Conservation (phyloP, 1,140 invertebrate genomes). For the Teleogryllus occipitalis region DNA sequence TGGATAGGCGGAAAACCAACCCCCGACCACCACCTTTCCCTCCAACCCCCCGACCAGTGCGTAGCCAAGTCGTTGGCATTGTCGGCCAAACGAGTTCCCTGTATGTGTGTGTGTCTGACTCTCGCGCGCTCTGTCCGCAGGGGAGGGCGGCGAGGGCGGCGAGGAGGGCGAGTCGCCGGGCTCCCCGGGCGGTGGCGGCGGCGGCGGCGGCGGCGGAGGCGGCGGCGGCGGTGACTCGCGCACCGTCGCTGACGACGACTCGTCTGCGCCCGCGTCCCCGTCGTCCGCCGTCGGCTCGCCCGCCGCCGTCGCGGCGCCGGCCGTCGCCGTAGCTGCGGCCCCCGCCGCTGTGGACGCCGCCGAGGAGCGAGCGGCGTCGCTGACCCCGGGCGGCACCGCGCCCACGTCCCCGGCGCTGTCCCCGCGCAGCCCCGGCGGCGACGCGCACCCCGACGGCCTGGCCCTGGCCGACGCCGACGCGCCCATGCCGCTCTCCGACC, state of each 20-base stretch:
- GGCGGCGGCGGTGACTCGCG: conserved; percentile 16
- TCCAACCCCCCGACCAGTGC: no score
- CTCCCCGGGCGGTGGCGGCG: conserved; percentile 28
- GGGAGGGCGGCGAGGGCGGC: conserved; percentile 32
- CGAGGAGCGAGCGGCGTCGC: conserved; percentile 24
- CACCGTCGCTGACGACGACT: conserved; percentile 21
- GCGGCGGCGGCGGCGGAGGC: conserved; percentile 23
- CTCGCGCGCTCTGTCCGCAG: conserved; percentile 22
- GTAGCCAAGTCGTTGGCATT: no score
- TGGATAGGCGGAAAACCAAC: no score
- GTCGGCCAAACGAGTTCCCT: no score
- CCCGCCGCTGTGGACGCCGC: background rate
- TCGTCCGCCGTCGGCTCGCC: conserved; percentile 18
- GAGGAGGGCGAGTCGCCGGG: conserved; percentile 29
- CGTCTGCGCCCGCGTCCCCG: conserved; percentile 13
- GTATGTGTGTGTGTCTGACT: background rate
- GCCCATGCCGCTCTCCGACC: background rate
- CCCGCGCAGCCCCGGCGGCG: conserved; percentile 24
- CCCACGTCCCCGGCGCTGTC: conserved; percentile 23
- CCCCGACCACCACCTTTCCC: no score
- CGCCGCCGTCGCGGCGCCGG: conserved; percentile 21
- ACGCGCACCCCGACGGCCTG: background rate
- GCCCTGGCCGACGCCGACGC: background rate
- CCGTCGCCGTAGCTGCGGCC: background rate
- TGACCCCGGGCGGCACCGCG: conserved; percentile 18